Evolutionary conservation across 2,797 vertebrate species (phyloP), one percentile per base, ranked within the genome.

Genomic region (Cryptoblepharus egeriae): DNA sequence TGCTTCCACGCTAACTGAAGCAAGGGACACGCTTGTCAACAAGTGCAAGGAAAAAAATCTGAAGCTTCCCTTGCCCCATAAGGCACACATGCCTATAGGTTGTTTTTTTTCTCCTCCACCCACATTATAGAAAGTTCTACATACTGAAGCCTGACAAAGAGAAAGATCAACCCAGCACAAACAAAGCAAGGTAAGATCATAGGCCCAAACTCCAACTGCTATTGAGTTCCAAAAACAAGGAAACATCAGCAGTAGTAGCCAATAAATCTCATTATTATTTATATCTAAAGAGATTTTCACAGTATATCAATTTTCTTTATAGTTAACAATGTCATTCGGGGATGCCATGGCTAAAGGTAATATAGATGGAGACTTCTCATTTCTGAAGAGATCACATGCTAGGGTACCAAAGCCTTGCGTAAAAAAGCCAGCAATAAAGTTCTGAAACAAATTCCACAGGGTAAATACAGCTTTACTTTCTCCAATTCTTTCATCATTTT

Each of bases 21-120:
- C 63, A 68, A 84, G 55, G 61, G 79, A 77, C 52, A 68, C 63
- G 28, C 42, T 73, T 79, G 70, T 74, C 82, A 84, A 84, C 82
- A 79, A 84, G 76, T 60, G 10, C 70, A 39, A 68, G 70, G 39
- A 35, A 35, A 37, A n/a, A 39, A 60, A 79, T 73, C 61, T 30
- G 61, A 55, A 55, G 70, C 35, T 65, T 42, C 28, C 24, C 22
- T 65, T 30, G 37, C 70, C 32, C 32, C 73, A 42, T 9, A 74
- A 81, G 26, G 28, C 73, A 75, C 22, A 15, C 22, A 73, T 42
- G 49, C 22, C n/a, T 39, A 35, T 3, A 15, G 10, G 61, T 60
- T 73, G 15, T 32, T 32, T 37, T 15, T 18, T 3, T 37, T 13
- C 35, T 18, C 30, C 11, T 39, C 35, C 65, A 35, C 16, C 18